Evolutionary conservation across 1,140 invertebrate genomes (phyloP), one percentile per base, ranked within the genome.

Genomic region (Lerema accius): DNA sequence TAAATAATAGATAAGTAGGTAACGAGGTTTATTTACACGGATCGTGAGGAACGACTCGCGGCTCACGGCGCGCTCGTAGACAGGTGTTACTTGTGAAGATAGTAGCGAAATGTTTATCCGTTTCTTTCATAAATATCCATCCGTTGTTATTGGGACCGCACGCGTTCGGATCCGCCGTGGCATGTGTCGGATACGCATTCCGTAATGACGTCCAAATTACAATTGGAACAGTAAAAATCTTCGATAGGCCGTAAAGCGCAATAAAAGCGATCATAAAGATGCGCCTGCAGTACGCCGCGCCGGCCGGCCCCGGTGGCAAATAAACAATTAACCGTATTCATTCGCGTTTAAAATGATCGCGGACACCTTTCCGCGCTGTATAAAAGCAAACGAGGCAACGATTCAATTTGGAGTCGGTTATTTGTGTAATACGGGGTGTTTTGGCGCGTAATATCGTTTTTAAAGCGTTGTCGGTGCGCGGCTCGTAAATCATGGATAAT

Each of bases 391-490:
- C 71, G 75, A 73, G 63, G 67, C 62, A 69, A 75, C 74, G 73
- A 76, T 82, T 82, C 67, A 82, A 80, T 80, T 80, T 66, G 63
- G 70, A 60, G 69, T 66, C 70, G 71, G 73, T 78, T 80, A 76
- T 78, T 80, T 76, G 64, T 62, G 76, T 80, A 80, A 82, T 78
- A 73, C 59, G 69, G 71, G 51, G 42, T 53, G 63, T 71, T 74
- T 75, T 71, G 63, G 65, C 51, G 71, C 67, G 78, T 77, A 78
- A 84, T 78, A 82, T 67, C 74, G 73, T 78, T 86, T 84, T 85
- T 73, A 72, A 82, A 70, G 55, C 73, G 42, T 48, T 46, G 23
- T 45, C 58, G 62, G 51, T 40, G 42, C 40, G 58, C 17, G 46
- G 39, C 46, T 71, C 69, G 72, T 82, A 76, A 78, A 82, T 81